A percentile compares a stretch with the other conserved stretches of the same genome.
phyloP scores from a whole-genome alignment of 2,797 vertebrate species.

The Kryptopterus vitreolus region DNA sequence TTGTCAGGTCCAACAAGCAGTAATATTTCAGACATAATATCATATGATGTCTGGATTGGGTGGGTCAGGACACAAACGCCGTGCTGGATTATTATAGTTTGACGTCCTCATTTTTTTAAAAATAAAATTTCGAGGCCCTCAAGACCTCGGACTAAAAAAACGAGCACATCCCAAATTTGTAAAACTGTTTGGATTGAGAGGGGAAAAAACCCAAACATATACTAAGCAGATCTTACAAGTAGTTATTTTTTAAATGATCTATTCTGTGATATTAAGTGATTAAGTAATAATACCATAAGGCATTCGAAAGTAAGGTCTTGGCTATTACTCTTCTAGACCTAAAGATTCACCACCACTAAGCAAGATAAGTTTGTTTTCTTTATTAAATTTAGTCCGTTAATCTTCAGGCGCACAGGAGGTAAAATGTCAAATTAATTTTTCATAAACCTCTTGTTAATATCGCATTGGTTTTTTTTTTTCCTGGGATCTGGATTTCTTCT shows the following conservation, averaged over 20 bases:
- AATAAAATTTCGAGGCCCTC: slow-evolving; percentile 32
- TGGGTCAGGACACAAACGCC: slow-evolving; percentile 44
- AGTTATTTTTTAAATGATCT: not conserved
- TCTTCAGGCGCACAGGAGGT: slow-evolving; percentile 37
- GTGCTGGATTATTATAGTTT: slow-evolving; percentile 43
- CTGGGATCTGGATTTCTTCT: slow-evolving; percentile 72
- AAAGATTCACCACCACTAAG: not conserved
- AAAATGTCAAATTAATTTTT: slow-evolving; percentile 55
- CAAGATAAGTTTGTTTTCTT: slow-evolving; percentile 3
- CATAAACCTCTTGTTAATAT: slow-evolving; percentile 67
- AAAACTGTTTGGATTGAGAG: not conserved
- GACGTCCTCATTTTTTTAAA: slow-evolving; percentile 45
- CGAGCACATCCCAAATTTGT: slow-evolving; percentile 65
- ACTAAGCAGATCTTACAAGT: not conserved
- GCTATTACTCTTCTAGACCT: not conserved
- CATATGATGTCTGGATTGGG: slow-evolving; percentile 27
- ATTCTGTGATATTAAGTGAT: not conserved
- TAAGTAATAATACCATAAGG: not conserved
- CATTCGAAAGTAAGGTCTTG: not conserved
- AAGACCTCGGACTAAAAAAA: slow-evolving; percentile 59
- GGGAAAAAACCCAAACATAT: not conserved
- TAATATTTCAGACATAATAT: slow-evolving; percentile 31
- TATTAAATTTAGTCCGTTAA: not conserved
- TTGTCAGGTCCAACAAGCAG: slow-evolving; percentile 16
- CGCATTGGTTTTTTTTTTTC: slow-evolving; percentile 81